Evolutionary conservation across 1,140 invertebrate species (phyloP), one percentile per base, ranked within the genome.

Genomic region (Aphelenchoides fujianensis): DNA sequence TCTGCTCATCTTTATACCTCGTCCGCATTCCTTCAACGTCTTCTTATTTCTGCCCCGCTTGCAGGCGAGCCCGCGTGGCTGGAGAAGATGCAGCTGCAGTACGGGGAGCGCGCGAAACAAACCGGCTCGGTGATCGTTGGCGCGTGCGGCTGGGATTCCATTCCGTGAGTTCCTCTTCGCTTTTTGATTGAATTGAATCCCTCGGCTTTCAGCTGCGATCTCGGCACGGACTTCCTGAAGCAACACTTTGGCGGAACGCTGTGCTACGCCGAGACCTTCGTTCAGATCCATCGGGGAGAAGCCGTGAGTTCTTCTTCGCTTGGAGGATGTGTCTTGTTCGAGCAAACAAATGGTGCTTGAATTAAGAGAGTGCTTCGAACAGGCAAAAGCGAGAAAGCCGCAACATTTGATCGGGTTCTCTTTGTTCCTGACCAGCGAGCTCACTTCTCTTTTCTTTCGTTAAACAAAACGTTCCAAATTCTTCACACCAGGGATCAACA

Each of bases 111-210:
- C 62, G 95, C 95, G 0, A 85, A 89, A 81, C 89, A 92, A 67
- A 90, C 90, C 19, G 90, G 88, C 27, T 87, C 94, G 0, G 94
- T 92, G 81, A 86, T 96, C 7, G 86, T 97, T 12, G 92, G 91
- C 75, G 90, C 92, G 9, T 95, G 93, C 86, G 94, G 94, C 0
- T 92, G 94, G 82, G 94, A 95, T 48, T 87, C 84, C 68, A 91
- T 97, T 76, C 93, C 94, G 2, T 88, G 89, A n/a, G n/a, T n/a
- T 53, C n/a, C n/a, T n/a, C n/a, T n/a, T n/a, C n/a, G n/a, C n/a
- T n/a, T n/a, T n/a, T n/a, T n/a, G n/a, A n/a, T n/a, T n/a, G 94
- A 61, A 19, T 61, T 61, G 59, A 27, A 27, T 2, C 19, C 27
- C 27, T 1, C n/a, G n/a, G n/a, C n/a, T n/a, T n/a, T n/a, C n/a